phyloP scores from a whole-genome alignment of 2,888 invertebrate species.

The Plagodis dolabraria region DNA sequence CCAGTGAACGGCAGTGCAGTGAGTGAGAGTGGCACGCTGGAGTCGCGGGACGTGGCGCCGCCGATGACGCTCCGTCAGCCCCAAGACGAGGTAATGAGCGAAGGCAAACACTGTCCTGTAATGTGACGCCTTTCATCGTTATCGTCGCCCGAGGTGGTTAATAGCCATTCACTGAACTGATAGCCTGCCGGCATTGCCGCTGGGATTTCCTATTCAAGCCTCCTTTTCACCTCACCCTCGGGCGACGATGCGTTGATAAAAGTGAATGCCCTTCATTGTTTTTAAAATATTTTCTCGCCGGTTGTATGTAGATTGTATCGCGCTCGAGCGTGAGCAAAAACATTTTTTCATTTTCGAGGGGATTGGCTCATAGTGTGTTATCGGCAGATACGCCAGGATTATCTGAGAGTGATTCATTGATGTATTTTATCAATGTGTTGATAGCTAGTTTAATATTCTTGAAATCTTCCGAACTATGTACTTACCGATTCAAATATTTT shows the following conservation, averaged over 20 bases:
- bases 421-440: constrained; percentile 43
- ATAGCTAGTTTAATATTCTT: constrained; percentile 15
- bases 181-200: constrained; percentile 67
- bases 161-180: constrained; percentile 76
- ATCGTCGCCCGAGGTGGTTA: constrained; percentile 80
- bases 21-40: constrained; percentile 75
- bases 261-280: constrained; percentile 78
- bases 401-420: constrained; percentile 45
- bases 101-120: constrained; percentile 64
- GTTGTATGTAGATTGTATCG: constrained; percentile 68
- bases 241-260: constrained; percentile 79
- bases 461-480: constrained; percentile 8
- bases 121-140: constrained; percentile 72
- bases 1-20: constrained; percentile 71
- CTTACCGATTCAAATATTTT: neutral
- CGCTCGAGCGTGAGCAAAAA: constrained; percentile 54
- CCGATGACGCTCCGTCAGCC: constrained; percentile 76
- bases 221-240: constrained; percentile 71
- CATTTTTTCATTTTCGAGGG: constrained; percentile 57
- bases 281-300: constrained; percentile 73
- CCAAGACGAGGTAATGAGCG: constrained; percentile 74
- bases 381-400: constrained; percentile 50
- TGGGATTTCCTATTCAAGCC: constrained; percentile 68
- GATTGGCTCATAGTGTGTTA: constrained; percentile 60
- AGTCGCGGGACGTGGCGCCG: constrained; percentile 67